A percentile compares a stretch with the other conserved stretches of the same genome.
Evolutionary conservation across 2,797 vertebrate species (phyloP).

Genomic region (Heteromormyrus szaboi): DNA sequence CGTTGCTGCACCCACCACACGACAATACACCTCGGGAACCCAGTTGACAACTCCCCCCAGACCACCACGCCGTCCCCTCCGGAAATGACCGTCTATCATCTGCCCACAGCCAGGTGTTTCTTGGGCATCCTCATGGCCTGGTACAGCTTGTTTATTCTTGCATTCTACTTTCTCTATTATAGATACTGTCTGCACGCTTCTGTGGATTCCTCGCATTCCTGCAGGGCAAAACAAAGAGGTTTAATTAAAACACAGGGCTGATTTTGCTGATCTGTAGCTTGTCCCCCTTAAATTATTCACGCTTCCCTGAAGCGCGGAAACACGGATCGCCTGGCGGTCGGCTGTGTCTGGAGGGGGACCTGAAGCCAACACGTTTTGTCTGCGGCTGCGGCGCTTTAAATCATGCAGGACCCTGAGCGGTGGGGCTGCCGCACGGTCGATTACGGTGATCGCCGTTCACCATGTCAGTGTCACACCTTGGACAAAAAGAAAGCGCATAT

Average conservation of each 20-base stretch:
- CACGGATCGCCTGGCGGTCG: constrained; percentile 28
- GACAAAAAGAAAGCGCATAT: background rate
- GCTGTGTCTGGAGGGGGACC: constrained; percentile 37
- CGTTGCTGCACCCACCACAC: background rate
- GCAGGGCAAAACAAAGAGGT: constrained; percentile 20
- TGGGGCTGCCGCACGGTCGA: constrained; percentile 24
- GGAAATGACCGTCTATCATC: background rate
- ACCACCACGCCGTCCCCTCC: background rate
- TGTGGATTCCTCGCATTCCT: background rate
- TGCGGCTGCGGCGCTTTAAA: constrained; percentile 41
- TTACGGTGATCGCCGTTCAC: background rate
- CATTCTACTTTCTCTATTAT: background rate
- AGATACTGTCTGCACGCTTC: background rate
- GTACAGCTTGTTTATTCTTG: background rate
- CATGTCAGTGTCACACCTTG: background rate
- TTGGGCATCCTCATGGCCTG: background rate
- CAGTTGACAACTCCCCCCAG: background rate
- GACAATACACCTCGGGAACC: background rate
- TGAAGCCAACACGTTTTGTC: constrained; percentile 55
- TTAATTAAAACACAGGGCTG: constrained; percentile 45
- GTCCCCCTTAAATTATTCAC: constrained; percentile 60
- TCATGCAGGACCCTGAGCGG: constrained; percentile 41
- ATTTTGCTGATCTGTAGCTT: constrained; percentile 43
- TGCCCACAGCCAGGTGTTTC: background rate
- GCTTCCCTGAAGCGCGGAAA: constrained; percentile 32